Conservation (phyloP, 2,888 invertebrate genomes). For the Lithophane socia region DNA sequence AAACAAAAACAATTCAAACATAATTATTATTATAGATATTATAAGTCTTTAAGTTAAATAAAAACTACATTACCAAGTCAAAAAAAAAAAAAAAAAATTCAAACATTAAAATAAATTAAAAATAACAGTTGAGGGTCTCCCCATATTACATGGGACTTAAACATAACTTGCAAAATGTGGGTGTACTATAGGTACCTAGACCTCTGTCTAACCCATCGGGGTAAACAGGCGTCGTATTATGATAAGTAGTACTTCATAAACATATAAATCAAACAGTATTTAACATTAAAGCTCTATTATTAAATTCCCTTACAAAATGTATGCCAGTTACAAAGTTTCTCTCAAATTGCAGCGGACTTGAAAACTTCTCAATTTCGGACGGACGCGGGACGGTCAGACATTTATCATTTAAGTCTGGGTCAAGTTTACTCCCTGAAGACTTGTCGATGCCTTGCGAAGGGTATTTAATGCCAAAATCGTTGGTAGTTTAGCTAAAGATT, state of each 20-base stretch:
- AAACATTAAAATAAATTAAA: no score
- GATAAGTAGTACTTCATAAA: not conserved
- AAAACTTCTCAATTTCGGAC: constrained; percentile 22
- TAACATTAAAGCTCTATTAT: not conserved
- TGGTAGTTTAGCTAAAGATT: constrained; percentile 9
- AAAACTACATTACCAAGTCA: no score
- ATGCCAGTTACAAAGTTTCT: constrained; percentile 30
- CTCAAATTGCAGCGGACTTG: constrained; percentile 39
- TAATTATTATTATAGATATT: no score
- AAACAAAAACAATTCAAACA: no score
- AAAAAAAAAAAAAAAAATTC: no score
- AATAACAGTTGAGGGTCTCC: not conserved
- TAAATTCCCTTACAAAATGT: not conserved
- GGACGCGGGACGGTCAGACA: constrained; percentile 16
- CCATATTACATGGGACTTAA: not conserved
- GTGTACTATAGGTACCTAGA: not conserved
- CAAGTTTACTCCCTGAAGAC: constrained; percentile 42
- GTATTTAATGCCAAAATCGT: constrained; percentile 22
- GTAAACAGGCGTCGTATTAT: not conserved
- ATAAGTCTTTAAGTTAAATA: no score
- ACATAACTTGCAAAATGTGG: not conserved
- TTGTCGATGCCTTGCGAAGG: constrained; percentile 29
- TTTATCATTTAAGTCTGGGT: constrained; percentile 45
- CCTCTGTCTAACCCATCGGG: not conserved
- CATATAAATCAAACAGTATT: not conserved